phyloP scores from a whole-genome alignment of 2,113 vertebrate species.

The Todiramphus saurophagus region DNA sequence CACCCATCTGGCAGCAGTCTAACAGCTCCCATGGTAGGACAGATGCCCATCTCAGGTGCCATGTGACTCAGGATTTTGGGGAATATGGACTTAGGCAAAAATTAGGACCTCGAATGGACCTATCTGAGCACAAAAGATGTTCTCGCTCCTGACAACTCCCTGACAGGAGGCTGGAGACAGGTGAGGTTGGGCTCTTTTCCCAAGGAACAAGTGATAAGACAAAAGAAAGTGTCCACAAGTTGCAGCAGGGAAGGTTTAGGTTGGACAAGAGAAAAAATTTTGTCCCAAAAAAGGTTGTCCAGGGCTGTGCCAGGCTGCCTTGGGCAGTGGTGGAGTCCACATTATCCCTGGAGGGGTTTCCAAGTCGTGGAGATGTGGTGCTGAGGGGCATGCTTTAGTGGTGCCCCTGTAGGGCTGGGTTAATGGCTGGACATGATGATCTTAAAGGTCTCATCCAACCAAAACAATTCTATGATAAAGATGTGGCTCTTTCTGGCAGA shows the following conservation, averaged over 20 bases:
- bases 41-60: background rate
- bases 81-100: background rate
- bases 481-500: background rate
- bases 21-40: background rate
- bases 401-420: background rate
- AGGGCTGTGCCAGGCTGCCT: background rate
- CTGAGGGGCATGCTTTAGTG: background rate
- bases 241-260: background rate
- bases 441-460: background rate
- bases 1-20: background rate
- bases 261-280: background rate
- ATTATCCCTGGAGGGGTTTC: background rate
- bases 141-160: background rate
- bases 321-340: background rate
- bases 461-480: background rate
- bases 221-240: background rate
- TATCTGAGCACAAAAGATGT: background rate
- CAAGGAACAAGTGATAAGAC: background rate
- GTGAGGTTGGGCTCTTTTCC: background rate
- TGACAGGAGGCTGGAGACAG: background rate
- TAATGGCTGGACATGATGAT: background rate
- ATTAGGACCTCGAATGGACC: background rate
- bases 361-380: background rate
- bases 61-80: rapidly evolving
- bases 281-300: background rate